Evolutionary conservation across 2,797 vertebrate genomes (phyloP).

Genomic region (Gymnodraco acuticeps): DNA sequence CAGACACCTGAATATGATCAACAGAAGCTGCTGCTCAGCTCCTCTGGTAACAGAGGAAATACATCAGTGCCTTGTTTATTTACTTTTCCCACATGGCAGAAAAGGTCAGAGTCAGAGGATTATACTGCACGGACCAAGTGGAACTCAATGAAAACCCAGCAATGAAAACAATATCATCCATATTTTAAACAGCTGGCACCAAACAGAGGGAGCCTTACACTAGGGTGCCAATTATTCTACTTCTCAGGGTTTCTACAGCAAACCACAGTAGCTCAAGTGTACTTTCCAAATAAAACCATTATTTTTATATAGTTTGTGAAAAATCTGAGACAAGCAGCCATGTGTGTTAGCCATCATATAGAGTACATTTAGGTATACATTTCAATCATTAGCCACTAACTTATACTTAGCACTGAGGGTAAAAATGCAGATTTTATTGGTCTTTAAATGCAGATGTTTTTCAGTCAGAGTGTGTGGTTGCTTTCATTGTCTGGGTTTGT

Average conservation of each 20-base stretch:
- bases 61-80: slow-evolving; percentile 84
- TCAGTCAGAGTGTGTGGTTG: slow-evolving; percentile 63
- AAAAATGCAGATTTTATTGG: slow-evolving; percentile 62
- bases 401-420: slow-evolving; percentile 40
- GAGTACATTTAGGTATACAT: slow-evolving; percentile 27
- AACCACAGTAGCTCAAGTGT: slow-evolving; percentile 73
- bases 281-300: slow-evolving; percentile 63
- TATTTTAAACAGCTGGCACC: slow-evolving; percentile 87
- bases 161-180: slow-evolving; percentile 88
- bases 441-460: slow-evolving; percentile 78
- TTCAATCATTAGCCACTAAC: slow-evolving; percentile 56
- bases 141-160: slow-evolving; percentile 84
- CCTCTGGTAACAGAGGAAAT: slow-evolving; percentile 71
- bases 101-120: slow-evolving; percentile 86
- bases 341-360: slow-evolving; percentile 39
- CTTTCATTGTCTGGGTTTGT: slow-evolving; percentile 77
- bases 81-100: slow-evolving; percentile 82
- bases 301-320: slow-evolving; percentile 49
- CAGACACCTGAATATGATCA: slow-evolving; percentile 76
- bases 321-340: slow-evolving; percentile 36
- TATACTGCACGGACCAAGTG: slow-evolving; percentile 75
- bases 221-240: slow-evolving; percentile 87
- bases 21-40: slow-evolving; percentile 69
- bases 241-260: slow-evolving; percentile 78
- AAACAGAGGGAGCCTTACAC: slow-evolving; percentile 81